A percentile compares a stretch with the other conserved stretches of the same genome.
Evolutionary conservation across 2,888 invertebrate genomes (phyloP).

Genomic region (Ctenicera cuprea): DNA sequence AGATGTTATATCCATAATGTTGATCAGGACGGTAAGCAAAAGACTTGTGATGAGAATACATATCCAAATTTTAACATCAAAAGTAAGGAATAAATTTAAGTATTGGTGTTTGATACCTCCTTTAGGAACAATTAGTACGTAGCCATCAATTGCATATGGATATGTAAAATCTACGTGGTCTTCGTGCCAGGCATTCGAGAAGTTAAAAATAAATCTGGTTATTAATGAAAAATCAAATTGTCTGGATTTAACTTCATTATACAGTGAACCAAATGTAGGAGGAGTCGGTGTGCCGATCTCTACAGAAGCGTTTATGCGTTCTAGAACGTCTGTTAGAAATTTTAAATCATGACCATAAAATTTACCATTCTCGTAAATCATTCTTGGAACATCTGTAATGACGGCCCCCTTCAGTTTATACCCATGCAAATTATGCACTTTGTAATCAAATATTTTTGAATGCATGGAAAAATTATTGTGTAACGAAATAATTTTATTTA

Average conservation of each 20-base stretch:
- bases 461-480: not conserved
- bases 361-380: not conserved
- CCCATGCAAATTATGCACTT: not conserved
- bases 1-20: not conserved
- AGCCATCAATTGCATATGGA: slow-evolving; percentile 24
- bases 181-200: too few species aligned
- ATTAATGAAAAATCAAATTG: slow-evolving; percentile 10
- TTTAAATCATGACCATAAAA: slow-evolving; percentile 7
- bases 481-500: not conserved
- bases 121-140: slow-evolving; percentile 18
- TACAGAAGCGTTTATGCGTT: not conserved
- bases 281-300: not conserved
- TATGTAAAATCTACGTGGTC: not conserved
- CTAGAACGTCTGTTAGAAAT: not conserved
- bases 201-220: not conserved
- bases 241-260: not conserved
- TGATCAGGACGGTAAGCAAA: not conserved
- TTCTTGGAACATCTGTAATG: slow-evolving; percentile 5
- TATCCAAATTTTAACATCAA: slow-evolving; percentile 4
- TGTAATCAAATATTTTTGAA: not conserved
- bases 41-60: not conserved
- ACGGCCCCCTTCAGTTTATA: not conserved
- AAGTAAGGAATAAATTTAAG: slow-evolving; percentile 12
- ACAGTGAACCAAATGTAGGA: not conserved
- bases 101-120: not conserved